Conservation (phyloP, 2,888 invertebrate genomes). For the Xestia ashworthii region DNA sequence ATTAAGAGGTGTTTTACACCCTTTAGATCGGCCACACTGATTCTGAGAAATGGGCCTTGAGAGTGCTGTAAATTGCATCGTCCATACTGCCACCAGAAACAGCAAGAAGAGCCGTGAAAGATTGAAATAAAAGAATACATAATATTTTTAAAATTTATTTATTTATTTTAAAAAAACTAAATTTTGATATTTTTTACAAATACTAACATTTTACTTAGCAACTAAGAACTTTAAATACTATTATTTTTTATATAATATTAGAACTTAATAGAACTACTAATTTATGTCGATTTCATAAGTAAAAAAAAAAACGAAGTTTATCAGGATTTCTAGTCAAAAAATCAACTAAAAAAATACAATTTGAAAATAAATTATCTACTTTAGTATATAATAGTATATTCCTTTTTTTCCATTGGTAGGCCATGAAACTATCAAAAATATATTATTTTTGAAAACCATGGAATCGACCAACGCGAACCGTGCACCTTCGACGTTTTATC, state of each 20-base stretch:
- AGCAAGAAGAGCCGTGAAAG: not conserved
- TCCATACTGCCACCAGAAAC: too few species aligned
- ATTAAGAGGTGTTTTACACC: too few species aligned
- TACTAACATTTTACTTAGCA: conserved; percentile 1
- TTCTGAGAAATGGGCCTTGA: too few species aligned
- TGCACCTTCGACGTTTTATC: too few species aligned
- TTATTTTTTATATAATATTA: conserved; percentile 11
- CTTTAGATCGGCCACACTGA: too few species aligned
- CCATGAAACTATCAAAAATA: not conserved
- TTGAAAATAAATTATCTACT: conserved; percentile 38
- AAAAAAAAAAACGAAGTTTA: conserved; percentile 2
- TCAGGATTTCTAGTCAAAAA: not conserved
- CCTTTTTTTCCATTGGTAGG: not conserved
- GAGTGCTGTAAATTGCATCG: too few species aligned
- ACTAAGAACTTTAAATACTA: conserved; percentile 17
- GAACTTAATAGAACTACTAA: conserved; percentile 1
- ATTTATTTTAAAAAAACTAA: conserved; percentile 25
- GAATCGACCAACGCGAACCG: too few species aligned
- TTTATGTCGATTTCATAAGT: conserved; percentile 32
- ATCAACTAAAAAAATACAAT: not conserved
- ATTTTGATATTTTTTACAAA: conserved; percentile 33
- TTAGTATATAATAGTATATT: not conserved
- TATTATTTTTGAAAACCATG: too few species aligned
- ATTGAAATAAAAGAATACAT: not conserved
- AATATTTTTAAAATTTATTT: not conserved